Percentiles rank a stretch among this genome's conserved stretches.
These are phyloP conservation scores for Trachelus stipa DNA, from an alignment of 2,888 invertebrate genomes.

Conservation along the genomic window DNA sequence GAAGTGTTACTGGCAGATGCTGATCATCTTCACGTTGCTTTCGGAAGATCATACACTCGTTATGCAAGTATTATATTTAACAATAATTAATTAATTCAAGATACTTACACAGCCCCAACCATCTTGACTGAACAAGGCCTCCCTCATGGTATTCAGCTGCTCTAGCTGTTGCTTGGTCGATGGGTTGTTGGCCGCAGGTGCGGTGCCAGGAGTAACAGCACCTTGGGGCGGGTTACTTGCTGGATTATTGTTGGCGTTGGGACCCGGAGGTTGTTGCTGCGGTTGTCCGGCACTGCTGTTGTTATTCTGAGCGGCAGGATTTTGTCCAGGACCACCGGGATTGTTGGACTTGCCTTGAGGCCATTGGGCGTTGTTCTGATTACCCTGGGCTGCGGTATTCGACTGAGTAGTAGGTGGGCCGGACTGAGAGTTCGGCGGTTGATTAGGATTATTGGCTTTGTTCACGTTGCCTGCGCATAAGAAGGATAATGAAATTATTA, in stretches of 20 bases:
- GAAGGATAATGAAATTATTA: background rate
- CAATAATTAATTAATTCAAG: background rate
- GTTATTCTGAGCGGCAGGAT: conserved; percentile 58
- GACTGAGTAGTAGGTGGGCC: conserved; percentile 68
- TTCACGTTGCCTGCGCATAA: conserved; percentile 52
- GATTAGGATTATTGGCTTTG: conserved; percentile 67
- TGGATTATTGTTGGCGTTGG: conserved; percentile 58
- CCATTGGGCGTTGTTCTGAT: conserved; percentile 59
- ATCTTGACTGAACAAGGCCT: conserved; percentile 90
- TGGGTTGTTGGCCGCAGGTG: conserved; percentile 69
- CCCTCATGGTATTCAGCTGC: conserved; percentile 90
- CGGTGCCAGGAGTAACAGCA: conserved; percentile 47
- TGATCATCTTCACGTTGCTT: background rate
- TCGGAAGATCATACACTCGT: background rate
- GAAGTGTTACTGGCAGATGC: background rate
- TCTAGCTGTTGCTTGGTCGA: conserved; percentile 87
- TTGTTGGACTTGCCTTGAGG: conserved; percentile 60
- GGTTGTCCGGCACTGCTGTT: conserved; percentile 50
- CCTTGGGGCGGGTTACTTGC: conserved; percentile 46
- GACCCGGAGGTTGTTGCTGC: conserved; percentile 51
- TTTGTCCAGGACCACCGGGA: conserved; percentile 53
- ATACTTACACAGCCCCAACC: conserved; percentile 91
- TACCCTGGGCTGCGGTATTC: conserved; percentile 60
- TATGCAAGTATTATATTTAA: conserved; percentile 21
- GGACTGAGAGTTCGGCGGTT: conserved; percentile 66